These are phyloP conservation scores for Venusia cambrica DNA, from an alignment of 2,888 invertebrate genomes.

Conservation along the genomic window DNA sequence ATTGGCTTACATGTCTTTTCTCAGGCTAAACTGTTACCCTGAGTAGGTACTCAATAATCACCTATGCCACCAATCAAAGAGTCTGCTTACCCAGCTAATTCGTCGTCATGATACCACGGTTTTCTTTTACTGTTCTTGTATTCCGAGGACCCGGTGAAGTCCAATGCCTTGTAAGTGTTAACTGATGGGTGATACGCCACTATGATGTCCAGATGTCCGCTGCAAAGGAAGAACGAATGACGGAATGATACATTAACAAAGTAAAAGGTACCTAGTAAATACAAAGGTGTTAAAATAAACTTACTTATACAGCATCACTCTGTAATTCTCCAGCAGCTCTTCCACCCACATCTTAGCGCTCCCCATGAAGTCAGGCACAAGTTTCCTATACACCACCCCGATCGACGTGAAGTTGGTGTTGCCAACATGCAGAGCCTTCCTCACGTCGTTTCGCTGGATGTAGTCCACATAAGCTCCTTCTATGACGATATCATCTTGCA, in stretches of 20 bases:
- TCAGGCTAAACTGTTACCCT: too few relatives aligned
- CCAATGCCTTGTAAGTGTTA: constrained; percentile 64
- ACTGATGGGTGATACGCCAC: constrained; percentile 84
- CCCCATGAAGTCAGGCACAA: constrained; percentile 78
- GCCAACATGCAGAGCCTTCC: constrained; percentile 78
- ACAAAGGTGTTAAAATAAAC: constrained; percentile 33
- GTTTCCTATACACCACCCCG: constrained; percentile 71
- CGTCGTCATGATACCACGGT: constrained; percentile 66
- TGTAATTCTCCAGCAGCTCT: constrained; percentile 76
- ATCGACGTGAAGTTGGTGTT: constrained; percentile 73
- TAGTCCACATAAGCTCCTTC: constrained; percentile 66
- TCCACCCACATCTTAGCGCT: constrained; percentile 81
- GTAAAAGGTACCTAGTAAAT: too few relatives aligned
- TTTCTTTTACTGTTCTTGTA: constrained; percentile 64
- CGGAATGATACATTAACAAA: too few relatives aligned
- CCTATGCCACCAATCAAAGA: too few relatives aligned
- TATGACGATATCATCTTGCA: constrained; percentile 60
- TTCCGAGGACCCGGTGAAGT: constrained; percentile 65
- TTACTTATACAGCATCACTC: constrained; percentile 83
- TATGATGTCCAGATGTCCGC: constrained; percentile 83
- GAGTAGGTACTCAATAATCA: too few relatives aligned
- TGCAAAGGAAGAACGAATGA: constrained; percentile 37
- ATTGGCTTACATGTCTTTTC: too few relatives aligned
- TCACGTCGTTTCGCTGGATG: constrained; percentile 63
- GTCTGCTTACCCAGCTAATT: constrained; percentile 74